phyloP scores from a whole-genome alignment of 2,888 invertebrate genomes.

The Ommatoiulus sabulosus region DNA sequence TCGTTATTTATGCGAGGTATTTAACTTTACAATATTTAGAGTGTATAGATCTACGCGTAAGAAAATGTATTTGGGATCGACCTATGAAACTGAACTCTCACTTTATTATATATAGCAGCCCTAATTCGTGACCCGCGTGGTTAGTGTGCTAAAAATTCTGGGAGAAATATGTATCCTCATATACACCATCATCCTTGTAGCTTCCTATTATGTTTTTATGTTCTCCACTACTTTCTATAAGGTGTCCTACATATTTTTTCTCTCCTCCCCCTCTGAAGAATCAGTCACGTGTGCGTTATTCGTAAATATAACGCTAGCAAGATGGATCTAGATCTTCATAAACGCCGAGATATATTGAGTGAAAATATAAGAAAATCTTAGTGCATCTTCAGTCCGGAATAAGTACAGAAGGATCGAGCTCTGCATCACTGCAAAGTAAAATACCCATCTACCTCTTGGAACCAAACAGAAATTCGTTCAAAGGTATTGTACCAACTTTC shows the following conservation, averaged over 20 bases:
- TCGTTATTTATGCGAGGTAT: no score
- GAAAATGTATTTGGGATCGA: slow-evolving; percentile 2
- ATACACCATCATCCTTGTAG: not conserved
- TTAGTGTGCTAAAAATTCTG: not conserved
- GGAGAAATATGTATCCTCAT: slow-evolving; percentile 6
- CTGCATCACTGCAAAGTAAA: not conserved
- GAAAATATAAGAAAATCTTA: slow-evolving; percentile 17
- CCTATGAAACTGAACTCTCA: slow-evolving; percentile 1
- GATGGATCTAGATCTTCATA: slow-evolving; percentile 43
- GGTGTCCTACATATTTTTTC: slow-evolving; percentile 21
- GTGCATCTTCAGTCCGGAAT: slow-evolving; percentile 36
- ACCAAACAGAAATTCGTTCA: not conserved
- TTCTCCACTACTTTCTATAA: not conserved
- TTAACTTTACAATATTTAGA: not conserved
- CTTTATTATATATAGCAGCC: not conserved
- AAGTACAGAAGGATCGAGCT: slow-evolving; percentile 3
- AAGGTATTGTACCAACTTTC: not conserved
- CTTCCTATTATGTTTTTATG: slow-evolving; percentile 30
- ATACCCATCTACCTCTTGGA: not conserved
- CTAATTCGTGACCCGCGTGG: slow-evolving; percentile 15
- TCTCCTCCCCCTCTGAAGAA: slow-evolving; percentile 36
- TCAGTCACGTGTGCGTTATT: slow-evolving; percentile 5
- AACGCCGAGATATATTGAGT: slow-evolving; percentile 24
- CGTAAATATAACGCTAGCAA: slow-evolving; percentile 16
- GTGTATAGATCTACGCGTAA: not conserved